Conservation (phyloP, 2,113 vertebrate species). For the Alethe diademata region DNA sequence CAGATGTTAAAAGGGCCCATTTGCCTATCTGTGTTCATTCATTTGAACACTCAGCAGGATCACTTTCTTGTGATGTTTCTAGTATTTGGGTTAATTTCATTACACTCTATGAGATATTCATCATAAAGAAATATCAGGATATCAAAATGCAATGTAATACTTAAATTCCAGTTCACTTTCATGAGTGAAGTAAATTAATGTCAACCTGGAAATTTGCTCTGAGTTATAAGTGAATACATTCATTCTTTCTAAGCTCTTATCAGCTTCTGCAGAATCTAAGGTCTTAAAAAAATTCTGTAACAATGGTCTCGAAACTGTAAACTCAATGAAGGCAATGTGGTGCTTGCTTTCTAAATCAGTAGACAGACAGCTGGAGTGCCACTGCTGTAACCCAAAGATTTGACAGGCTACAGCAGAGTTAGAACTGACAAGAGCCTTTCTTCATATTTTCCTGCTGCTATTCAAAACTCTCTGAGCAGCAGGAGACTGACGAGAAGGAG, state of each 20-base stretch:
- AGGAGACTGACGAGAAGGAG: conserved; percentile 32
- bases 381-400: conserved; percentile 36
- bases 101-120: conserved; percentile 23
- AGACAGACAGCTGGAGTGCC: conserved; percentile 36
- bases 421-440: conserved; percentile 55
- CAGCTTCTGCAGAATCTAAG: conserved; percentile 13
- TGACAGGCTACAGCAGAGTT: conserved; percentile 53
- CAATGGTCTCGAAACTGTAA: neutral
- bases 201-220: conserved; percentile 20
- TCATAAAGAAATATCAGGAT: conserved; percentile 51
- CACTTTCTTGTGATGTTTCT: conserved; percentile 40
- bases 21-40: conserved; percentile 35
- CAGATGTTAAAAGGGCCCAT: neutral
- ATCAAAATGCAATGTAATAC: conserved; percentile 42
- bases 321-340: neutral
- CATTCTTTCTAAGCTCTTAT: neutral
- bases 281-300: neutral
- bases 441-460: conserved; percentile 60
- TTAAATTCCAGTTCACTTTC: conserved; percentile 36
- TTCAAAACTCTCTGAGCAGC: conserved; percentile 39
- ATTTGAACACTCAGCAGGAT: conserved; percentile 27
- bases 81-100: conserved; percentile 45
- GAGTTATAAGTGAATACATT: conserved; percentile 25
- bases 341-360: conserved; percentile 15
- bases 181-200: conserved; percentile 37